Evolutionary conservation across 2,113 vertebrate genomes (phyloP).

Genomic region (Muscicapa adusta): DNA sequence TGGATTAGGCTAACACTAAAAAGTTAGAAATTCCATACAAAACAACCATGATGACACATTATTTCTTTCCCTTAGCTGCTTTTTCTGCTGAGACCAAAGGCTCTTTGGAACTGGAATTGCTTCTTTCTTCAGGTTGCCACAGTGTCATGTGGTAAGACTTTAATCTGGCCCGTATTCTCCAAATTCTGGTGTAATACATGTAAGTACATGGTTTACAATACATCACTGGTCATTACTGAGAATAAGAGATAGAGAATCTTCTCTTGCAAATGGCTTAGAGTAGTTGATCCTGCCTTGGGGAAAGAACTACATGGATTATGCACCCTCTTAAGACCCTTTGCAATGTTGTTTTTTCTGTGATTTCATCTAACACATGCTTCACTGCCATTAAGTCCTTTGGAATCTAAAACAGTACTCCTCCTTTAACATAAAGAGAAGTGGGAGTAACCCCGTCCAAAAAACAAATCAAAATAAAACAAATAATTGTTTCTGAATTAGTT

Average conservation of each 20-base stretch:
- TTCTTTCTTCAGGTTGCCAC: neutral
- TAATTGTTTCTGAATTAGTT: neutral
- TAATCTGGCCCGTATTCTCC: neutral
- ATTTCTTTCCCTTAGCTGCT: neutral
- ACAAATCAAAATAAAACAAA: neutral
- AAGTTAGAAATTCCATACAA: neutral
- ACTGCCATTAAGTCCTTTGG: neutral
- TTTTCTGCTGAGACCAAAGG: neutral
- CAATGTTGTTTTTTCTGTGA: neutral
- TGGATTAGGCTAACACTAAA: neutral
- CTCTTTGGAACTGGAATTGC: neutral
- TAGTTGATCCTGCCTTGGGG: slow-evolving; percentile 21
- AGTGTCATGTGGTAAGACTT: neutral
- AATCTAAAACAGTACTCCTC: neutral
- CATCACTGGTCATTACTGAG: neutral
- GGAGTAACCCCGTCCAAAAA: accelerated
- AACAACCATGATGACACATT: neutral
- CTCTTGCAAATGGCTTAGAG: slow-evolving; percentile 2
- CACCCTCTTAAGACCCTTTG: neutral
- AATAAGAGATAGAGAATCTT: neutral
- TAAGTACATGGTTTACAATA: neutral
- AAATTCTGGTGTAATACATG: neutral
- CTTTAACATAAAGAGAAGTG: neutral
- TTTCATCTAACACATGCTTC: neutral
- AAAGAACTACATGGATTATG: neutral